Conservation (phyloP, 37 sponge, comb jelly and placozoan genomes). For the Crambe crambe region DNA sequence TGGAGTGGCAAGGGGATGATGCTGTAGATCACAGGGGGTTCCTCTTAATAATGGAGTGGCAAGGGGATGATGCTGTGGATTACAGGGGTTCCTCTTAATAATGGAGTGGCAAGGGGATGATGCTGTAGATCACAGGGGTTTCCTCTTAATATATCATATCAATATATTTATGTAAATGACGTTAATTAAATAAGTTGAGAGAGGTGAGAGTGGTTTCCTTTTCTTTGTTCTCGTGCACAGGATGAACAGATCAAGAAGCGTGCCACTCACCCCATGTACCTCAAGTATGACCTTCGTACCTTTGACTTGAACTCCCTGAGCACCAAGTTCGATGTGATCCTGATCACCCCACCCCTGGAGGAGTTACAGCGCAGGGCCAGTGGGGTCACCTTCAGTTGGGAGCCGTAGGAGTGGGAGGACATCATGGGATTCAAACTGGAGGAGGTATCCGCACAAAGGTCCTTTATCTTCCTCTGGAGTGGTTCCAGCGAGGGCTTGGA, state of each 20-base stretch:
- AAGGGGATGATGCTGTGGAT: too few relatives aligned
- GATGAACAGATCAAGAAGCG: slow-evolving; percentile 62
- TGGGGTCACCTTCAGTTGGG: slow-evolving; percentile 69
- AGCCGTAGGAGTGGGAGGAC: slow-evolving; percentile 92
- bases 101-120: too few relatives aligned
- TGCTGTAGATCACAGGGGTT: too few relatives aligned
- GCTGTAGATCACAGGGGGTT: too few relatives aligned
- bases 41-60: too few relatives aligned
- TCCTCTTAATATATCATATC: too few relatives aligned
- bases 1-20: too few relatives aligned
- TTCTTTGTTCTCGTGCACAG: slow-evolving; percentile 5
- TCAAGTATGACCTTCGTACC: slow-evolving; percentile 65
- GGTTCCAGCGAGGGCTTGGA: slow-evolving; percentile 92
- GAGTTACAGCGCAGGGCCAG: slow-evolving; percentile 87
- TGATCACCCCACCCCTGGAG: slow-evolving; percentile 92
- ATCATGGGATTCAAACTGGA: slow-evolving; percentile 83
- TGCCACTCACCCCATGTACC: slow-evolving; percentile 70
- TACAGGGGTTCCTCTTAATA: too few relatives aligned
- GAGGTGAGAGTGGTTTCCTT: too few relatives aligned
- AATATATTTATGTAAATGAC: too few relatives aligned
- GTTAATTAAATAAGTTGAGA: too few relatives aligned
- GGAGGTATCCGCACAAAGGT: slow-evolving; percentile 71
- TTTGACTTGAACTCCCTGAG: slow-evolving; percentile 66
- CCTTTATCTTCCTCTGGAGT: slow-evolving; percentile 96
- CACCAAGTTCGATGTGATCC: slow-evolving; percentile 90